Base-by-base conservation (phyloP, 1,140 invertebrate genomes). In the Scaptomyza hsui region DNA sequence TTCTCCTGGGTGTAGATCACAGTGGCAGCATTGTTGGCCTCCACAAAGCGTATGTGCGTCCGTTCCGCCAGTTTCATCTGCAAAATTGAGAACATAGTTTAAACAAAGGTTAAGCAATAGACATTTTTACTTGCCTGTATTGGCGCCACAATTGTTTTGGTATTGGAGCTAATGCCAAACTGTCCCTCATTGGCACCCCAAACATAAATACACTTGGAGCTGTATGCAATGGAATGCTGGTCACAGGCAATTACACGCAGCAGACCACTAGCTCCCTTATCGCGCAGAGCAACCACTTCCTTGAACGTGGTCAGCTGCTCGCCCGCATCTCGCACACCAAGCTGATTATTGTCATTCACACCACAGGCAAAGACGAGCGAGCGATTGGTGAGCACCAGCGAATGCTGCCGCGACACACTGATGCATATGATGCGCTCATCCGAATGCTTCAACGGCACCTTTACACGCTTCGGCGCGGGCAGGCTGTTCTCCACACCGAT, bases 111-210 rank as follows among this genome's bases (percentile, higher is more conserved):
- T 16, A 53, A 47, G 47, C 6, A 15, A 4, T 3, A 12, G 13
- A n/a, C 13, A 24, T 13, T 19, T 15, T 9, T 42, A 67, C 83
- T 78, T 78, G 92, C 91, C 86, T 89, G 55, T 72, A 86, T 91
- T 32, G 92, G 92, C 12, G 75, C 37, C 16, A 39, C 18, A 16
- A 91, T 75, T 1, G 41, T 70, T 16, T 78, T 68, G 6, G 64
- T 74, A 53, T 74, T 76, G 3, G 51, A 16, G 59, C 61, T 69
- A 6, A 88, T 91, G 73, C 95, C 95, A 49, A 96, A 91, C 90
- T 96, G 95, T 19, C 95, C 95, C 61, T 93, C 94, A 92, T 96
- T 95, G 4, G 95, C 91, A 26, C 95, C 95, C 93, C 94, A 95
- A 1, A 95, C 19, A 82, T 78, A 80, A 24, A 95, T 80, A 51